Evolutionary conservation across 2,888 invertebrate genomes (phyloP).

Genomic region (Eurytoma californica): DNA sequence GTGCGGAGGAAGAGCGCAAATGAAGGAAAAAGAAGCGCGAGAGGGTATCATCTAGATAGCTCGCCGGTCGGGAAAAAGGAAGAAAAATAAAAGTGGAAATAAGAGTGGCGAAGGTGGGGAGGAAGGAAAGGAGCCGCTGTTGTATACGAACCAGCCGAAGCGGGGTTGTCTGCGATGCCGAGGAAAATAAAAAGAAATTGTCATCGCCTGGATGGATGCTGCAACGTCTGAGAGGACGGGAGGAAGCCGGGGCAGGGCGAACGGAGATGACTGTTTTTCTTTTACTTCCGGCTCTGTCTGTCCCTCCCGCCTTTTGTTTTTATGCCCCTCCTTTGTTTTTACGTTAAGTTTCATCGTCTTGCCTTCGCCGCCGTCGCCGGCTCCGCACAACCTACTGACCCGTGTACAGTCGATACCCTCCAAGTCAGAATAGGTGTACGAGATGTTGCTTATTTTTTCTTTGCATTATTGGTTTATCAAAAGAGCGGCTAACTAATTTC

Average conservation of each 20-base stretch:
- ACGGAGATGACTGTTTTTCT: constrained; percentile 41
- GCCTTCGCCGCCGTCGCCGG: constrained; percentile 20
- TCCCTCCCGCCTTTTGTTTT: constrained; percentile 46
- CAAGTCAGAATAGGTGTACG: constrained; percentile 9
- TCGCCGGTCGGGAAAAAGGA: background rate
- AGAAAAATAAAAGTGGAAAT: constrained; percentile 42
- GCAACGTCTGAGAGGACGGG: constrained; percentile 23
- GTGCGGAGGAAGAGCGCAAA: background rate
- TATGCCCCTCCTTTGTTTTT: constrained; percentile 66
- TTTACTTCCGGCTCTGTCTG: constrained; percentile 31
- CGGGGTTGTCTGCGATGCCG: constrained; percentile 40
- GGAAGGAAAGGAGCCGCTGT: background rate
- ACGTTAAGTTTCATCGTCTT: constrained; percentile 62
- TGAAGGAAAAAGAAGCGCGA: background rate
- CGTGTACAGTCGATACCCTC: background rate
- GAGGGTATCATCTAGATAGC: constrained; percentile 20
- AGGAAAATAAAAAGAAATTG: constrained; percentile 69
- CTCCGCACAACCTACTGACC: background rate
- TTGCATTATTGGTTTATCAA: background rate
- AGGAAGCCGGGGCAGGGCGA: background rate
- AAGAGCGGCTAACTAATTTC: constrained; percentile 14
- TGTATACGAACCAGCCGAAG: constrained; percentile 40
- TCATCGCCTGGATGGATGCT: constrained; percentile 66
- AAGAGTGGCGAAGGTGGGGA: constrained; percentile 31
- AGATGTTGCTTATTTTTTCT: background rate